These are phyloP conservation scores for Rhegmatorhina hoffmannsi DNA, from an alignment of 2,113 vertebrate species.

Conservation along the genomic window DNA sequence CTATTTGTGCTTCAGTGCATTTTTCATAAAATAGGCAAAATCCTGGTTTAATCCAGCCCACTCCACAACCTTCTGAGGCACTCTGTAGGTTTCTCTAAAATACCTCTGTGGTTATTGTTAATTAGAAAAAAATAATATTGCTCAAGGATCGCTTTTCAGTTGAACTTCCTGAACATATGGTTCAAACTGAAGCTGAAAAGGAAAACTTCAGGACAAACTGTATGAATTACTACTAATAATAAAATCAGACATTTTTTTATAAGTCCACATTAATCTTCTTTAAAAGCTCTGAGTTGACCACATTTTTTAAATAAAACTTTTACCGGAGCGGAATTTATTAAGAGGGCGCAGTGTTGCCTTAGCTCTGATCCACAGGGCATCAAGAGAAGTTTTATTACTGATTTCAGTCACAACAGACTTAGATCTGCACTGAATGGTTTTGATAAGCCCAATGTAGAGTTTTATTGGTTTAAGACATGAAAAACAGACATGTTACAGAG, in stretches of 20 bases:
- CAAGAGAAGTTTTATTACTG: constrained; percentile 43
- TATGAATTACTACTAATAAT: constrained; percentile 68
- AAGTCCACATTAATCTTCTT: constrained; percentile 66
- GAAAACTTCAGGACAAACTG: constrained; percentile 69
- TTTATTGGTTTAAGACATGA: constrained; percentile 64
- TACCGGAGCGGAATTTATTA: constrained; percentile 60
- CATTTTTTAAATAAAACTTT: constrained; percentile 66
- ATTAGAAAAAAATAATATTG: constrained; percentile 72
- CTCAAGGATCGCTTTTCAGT: constrained; percentile 64
- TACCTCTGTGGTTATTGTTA: constrained; percentile 63
- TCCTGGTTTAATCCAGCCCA: constrained; percentile 43
- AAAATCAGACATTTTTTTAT: constrained; percentile 70
- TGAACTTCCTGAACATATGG: constrained; percentile 75
- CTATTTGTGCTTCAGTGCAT: constrained; percentile 2
- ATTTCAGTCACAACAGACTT: constrained; percentile 46
- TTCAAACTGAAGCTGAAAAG: constrained; percentile 69
- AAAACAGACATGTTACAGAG: constrained; percentile 20
- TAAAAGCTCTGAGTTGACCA: constrained; percentile 53
- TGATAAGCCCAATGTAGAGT: constrained; percentile 46
- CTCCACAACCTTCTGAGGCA: constrained; percentile 22
- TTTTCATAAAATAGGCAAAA: constrained; percentile 61
- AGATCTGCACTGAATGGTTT: constrained; percentile 51
- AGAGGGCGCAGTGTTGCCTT: constrained; percentile 32
- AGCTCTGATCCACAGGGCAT: constrained; percentile 19
- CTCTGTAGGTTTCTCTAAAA: constrained; percentile 30